Percentiles rank a stretch among this genome's conserved stretches.
Evolutionary conservation across 2,113 vertebrate species (phyloP).

Genomic region (Sylvia atricapilla): DNA sequence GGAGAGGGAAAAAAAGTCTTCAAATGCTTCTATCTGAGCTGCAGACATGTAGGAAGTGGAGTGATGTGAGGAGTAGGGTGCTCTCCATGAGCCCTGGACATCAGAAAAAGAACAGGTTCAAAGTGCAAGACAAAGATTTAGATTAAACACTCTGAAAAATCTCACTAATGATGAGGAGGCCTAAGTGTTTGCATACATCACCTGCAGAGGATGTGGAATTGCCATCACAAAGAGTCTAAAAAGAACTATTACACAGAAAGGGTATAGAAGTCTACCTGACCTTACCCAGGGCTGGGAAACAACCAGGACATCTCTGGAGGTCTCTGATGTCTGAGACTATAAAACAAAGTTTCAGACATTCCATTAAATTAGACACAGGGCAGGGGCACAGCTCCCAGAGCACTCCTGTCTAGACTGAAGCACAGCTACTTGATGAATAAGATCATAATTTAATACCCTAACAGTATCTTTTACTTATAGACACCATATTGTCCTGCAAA

Average conservation of each 20-base stretch:
- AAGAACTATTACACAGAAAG: neutral
- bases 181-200: rapidly evolving
- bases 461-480: neutral
- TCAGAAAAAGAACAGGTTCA: neutral
- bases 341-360: neutral
- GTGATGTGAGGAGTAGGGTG: neutral
- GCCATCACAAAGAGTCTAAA: neutral
- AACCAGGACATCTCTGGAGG: neutral
- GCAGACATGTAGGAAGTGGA: neutral
- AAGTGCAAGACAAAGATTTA: neutral
- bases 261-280: neutral
- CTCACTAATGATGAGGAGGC: neutral
- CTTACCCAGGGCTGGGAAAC: neutral
- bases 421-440: neutral
- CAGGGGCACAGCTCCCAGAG: neutral
- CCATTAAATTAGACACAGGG: neutral
- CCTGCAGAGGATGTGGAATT: neutral
- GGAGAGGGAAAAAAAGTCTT: neutral
- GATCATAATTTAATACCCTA: neutral
- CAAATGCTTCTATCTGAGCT: neutral
- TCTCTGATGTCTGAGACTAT: neutral
- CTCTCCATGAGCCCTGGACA: neutral
- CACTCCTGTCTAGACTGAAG: neutral
- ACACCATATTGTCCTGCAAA: neutral
- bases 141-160: neutral